Evolutionary conservation across 2,797 vertebrate species (phyloP).

Genomic region (Enteromius thamalakanensis): DNA sequence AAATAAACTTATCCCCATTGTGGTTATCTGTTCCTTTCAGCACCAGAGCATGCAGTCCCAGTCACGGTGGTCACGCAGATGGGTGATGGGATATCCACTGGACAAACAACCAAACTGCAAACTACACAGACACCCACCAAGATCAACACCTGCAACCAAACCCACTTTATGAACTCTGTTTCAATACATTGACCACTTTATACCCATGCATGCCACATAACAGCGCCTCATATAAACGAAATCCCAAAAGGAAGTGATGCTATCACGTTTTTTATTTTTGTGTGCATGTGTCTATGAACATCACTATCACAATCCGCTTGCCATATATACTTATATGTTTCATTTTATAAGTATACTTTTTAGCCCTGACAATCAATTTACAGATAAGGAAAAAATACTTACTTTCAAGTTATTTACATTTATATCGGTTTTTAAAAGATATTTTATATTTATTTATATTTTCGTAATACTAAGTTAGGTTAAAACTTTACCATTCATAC

Average conservation of each 20-base stretch:
- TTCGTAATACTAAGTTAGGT: not conserved
- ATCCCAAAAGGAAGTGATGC: not conserved
- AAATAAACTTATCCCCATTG: slow-evolving; percentile 84
- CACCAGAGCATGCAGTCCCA: slow-evolving; percentile 66
- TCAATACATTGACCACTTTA: not conserved
- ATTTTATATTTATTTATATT: too few relatives aligned
- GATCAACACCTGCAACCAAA: slow-evolving; percentile 36
- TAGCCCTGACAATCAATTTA: not conserved
- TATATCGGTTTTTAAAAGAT: not conserved
- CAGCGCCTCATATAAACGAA: not conserved
- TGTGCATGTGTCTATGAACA: not conserved
- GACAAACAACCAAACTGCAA: slow-evolving; percentile 45
- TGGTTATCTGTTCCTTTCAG: slow-evolving; percentile 71
- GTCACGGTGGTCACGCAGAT: slow-evolving; percentile 57
- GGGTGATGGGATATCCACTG: slow-evolving; percentile 40
- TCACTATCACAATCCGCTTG: not conserved
- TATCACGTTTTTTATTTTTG: not conserved
- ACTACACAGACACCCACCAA: slow-evolving; percentile 26
- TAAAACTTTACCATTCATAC: not conserved
- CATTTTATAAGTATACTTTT: not conserved
- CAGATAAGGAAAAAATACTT: not conserved
- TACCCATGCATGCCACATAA: too few relatives aligned
- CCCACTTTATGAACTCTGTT: not conserved
- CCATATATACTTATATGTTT: not conserved
- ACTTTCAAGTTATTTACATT: not conserved